Base-by-base conservation (phyloP, 1,140 invertebrate genomes). In the Drosophila miranda region DNA sequence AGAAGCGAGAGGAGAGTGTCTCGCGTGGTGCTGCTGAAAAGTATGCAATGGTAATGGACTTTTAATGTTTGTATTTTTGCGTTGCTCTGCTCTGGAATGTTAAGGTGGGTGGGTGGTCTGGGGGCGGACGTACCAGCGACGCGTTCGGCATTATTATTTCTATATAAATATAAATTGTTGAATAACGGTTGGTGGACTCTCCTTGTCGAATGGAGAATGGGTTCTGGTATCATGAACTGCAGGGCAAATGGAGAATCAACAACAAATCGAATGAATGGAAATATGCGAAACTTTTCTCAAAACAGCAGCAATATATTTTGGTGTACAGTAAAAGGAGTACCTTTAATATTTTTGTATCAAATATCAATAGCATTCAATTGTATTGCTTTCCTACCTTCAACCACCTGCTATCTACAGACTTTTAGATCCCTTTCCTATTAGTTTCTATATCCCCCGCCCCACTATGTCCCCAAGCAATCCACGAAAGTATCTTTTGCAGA, bases 41-140 rank as follows among this genome's bases (percentile, higher is more conserved):
- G 59, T 78, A 71, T 79, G 76, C 75, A 61, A 62, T 74, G 71
- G 71, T 80, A 80, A 80, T 80, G 77, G 77, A 80, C 77, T 80
- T 80, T 80, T 80, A 80, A 80, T 80, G 77, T 80, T 80, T 66
- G 56, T 58, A 73, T 67, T 73, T 68, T 78, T 77, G 52, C 55
- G 45, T 70, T 51, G 34, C 41, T 26, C 44, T 16, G 43, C 38
- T 49, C 48, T 19, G 44, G 23, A 55, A 28, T 28, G 45, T n/a
- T 16, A 52, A 14, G 46, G 28, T 43, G 30, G 19, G 16, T n/a
- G 45, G 6, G 42, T n/a, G 30, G 21, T 43, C 49, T 14, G 8
- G 5, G 11, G n/a, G n/a, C 13, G 8, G n/a, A 11, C 13, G 55
- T 21, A 41, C 41, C 43, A 63, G 42, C 59, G 11, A 63, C 48